Conservation (phyloP, 2,888 invertebrate species). For the Chirona hameri region DNA sequence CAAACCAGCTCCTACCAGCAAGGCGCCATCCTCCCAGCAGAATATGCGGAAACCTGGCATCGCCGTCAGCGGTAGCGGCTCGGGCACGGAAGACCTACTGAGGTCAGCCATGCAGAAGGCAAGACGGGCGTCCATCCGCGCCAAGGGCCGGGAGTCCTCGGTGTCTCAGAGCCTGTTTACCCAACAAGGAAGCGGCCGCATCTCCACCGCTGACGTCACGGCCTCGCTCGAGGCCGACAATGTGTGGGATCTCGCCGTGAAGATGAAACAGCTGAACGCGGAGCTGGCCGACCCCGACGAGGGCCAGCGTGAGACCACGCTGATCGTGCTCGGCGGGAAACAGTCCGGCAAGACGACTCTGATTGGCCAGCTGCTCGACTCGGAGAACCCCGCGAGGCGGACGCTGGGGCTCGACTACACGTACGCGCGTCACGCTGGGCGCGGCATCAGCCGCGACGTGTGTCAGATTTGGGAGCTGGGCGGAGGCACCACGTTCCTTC, state of each 20-base stretch:
- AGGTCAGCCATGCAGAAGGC: neutral
- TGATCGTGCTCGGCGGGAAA: neutral
- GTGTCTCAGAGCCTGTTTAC: neutral
- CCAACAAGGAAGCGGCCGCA: neutral
- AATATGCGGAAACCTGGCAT: neutral
- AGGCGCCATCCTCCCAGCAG: neutral
- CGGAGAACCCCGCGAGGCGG: slow-evolving; percentile 66
- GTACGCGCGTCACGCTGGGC: slow-evolving; percentile 67
- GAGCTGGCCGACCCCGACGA: neutral
- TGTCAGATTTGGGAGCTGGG: slow-evolving; percentile 84
- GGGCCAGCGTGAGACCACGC: neutral
- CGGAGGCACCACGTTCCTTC: slow-evolving; percentile 55
- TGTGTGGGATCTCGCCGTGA: neutral
- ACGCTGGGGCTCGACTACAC: slow-evolving; percentile 83
- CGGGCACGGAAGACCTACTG: neutral
- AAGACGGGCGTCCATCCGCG: neutral
- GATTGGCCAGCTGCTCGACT: slow-evolving; percentile 70
- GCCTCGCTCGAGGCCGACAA: neutral
- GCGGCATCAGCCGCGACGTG: slow-evolving; percentile 57
- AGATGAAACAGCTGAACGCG: neutral
- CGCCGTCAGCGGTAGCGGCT: neutral
- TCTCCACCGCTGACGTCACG: neutral
- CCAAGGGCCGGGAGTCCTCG: neutral
- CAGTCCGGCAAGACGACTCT: slow-evolving; percentile 58
- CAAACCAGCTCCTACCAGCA: neutral